Evolutionary conservation across 2,797 vertebrate genomes (phyloP).

Genomic region (Anniella stebbinsi): DNA sequence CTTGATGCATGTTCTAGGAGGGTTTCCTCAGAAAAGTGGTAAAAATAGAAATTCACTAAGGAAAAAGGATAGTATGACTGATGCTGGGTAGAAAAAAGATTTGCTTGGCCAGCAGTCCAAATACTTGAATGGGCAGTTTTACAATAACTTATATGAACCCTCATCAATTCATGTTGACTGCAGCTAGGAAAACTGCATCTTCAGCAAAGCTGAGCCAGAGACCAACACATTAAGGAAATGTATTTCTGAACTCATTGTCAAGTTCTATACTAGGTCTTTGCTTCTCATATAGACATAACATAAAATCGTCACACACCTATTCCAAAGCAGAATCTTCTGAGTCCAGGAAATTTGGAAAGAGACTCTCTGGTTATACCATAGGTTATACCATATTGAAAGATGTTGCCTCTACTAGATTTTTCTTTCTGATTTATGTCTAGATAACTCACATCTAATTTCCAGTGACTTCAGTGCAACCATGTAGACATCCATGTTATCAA

Average conservation of each 20-base stretch:
- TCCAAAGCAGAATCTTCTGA: not conserved
- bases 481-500: not conserved
- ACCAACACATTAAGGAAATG: conserved; percentile 49
- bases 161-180: conserved; percentile 67
- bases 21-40: conserved; percentile 63
- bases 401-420: not conserved
- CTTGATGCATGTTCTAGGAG: conserved; percentile 54
- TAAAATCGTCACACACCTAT: not conserved
- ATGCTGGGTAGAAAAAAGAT: conserved; percentile 56
- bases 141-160: conserved; percentile 59
- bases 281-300: conserved; percentile 5
- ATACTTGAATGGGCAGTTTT: conserved; percentile 62
- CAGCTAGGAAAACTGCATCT: conserved; percentile 48
- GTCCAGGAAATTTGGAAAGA: not conserved
- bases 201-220: conserved; percentile 53
- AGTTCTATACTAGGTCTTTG: conserved; percentile 56
- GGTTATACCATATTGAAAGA: not conserved
- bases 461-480: not conserved
- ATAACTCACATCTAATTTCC: not conserved
- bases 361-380: not conserved
- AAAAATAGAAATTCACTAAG: conserved; percentile 74
- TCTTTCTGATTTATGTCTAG: not conserved
- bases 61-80: conserved; percentile 54
- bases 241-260: conserved; percentile 49
- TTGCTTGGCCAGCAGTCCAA: conserved; percentile 65